A percentile compares a stretch with the other conserved stretches of the same genome.
Evolutionary conservation across 2,888 invertebrate species (phyloP).

Genomic region (Plebejus anna): DNA sequence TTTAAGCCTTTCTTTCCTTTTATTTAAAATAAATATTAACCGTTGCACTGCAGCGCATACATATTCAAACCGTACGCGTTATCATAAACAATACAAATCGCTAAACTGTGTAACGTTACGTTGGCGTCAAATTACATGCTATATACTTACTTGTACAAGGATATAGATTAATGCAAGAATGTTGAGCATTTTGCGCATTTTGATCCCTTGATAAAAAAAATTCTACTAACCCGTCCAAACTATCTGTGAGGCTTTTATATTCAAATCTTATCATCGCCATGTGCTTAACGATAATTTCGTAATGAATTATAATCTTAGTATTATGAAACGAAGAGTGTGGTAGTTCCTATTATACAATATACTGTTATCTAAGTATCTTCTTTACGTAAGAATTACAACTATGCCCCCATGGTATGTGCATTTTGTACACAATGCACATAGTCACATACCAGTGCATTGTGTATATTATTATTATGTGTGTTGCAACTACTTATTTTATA

Average conservation of each 20-base stretch:
- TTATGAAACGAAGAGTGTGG: background rate
- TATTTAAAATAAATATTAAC: too few relatives aligned
- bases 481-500: too few relatives aligned
- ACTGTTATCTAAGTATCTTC: too few relatives aligned
- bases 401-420: too few relatives aligned
- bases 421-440: too few relatives aligned
- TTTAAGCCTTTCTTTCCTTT: background rate
- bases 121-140: background rate
- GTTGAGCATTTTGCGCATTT: conserved; percentile 6
- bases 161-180: background rate
- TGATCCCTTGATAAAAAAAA: background rate
- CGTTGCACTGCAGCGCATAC: too few relatives aligned
- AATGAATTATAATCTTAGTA: background rate
- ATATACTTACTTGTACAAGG: conserved; percentile 13
- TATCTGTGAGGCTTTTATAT: conserved; percentile 6
- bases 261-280: background rate
- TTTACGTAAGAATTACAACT: too few relatives aligned
- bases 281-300: background rate
- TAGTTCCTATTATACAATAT: background rate
- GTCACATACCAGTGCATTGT: too few relatives aligned
- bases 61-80: too few relatives aligned
- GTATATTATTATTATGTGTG: too few relatives aligned
- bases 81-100: too few relatives aligned
- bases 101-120: too few relatives aligned
- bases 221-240: background rate